Conservation (phyloP, 2,113 vertebrate species). For the Hemibagrus wyckioides region DNA sequence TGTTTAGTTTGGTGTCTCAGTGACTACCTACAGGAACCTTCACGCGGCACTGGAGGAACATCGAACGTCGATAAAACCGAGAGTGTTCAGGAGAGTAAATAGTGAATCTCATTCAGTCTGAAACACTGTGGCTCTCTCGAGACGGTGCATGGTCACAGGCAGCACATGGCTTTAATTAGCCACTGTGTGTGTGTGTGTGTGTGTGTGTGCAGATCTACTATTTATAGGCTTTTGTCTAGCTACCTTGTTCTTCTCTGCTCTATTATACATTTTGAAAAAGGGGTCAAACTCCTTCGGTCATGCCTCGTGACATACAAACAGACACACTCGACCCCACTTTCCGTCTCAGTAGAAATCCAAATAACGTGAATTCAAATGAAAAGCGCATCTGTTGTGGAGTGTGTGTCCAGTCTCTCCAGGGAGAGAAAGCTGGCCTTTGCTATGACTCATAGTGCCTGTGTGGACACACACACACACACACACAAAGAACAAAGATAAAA, state of each 20-base stretch:
- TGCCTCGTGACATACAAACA: conserved; percentile 15
- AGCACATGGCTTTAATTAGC: conserved; percentile 18
- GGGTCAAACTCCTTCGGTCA: conserved; percentile 27
- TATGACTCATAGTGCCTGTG: not conserved
- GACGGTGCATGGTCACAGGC: not conserved
- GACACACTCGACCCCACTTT: not conserved
- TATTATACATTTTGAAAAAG: conserved; percentile 15
- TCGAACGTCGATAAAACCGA: not conserved
- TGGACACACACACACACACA: not conserved
- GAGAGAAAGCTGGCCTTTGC: conserved; percentile 15
- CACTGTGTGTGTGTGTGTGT: conserved; percentile 6
- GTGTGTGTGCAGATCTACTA: conserved; percentile 14
- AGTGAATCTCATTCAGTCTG: conserved; percentile 12
- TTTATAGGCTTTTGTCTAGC: conserved; percentile 30
- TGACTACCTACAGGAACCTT: not conserved
- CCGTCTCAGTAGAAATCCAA: not conserved
- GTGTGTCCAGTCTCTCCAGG: not conserved
- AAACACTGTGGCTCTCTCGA: conserved; percentile 13
- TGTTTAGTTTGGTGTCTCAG: not conserved
- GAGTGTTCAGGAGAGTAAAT: conserved; percentile 7
- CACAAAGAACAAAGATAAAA: not conserved
- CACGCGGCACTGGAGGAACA: not conserved
- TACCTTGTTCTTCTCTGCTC: conserved; percentile 3
- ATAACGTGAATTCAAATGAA: conserved; percentile 24
- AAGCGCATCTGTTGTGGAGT: conserved; percentile 10